These are phyloP conservation scores for Steatocranus sp. DNA, from an alignment of 2,797 vertebrate species.

Conservation along the genomic window DNA sequence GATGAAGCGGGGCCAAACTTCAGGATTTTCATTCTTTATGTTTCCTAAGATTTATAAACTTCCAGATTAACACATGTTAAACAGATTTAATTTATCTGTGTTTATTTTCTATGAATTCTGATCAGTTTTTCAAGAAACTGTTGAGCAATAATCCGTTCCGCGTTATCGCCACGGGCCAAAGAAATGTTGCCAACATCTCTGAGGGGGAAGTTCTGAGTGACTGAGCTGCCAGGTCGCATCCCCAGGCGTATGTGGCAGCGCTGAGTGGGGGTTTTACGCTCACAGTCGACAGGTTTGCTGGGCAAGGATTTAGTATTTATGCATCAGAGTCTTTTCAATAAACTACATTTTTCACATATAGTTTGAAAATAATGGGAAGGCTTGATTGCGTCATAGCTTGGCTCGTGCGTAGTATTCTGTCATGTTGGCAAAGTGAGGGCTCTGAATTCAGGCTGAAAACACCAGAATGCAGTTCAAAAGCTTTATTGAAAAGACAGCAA, in stretches of 20 bases:
- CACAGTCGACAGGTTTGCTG: background rate
- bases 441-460: background rate
- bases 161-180: background rate
- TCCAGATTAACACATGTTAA: background rate
- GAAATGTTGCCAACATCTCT: background rate
- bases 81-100: background rate
- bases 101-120: background rate
- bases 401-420: background rate
- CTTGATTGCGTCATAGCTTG: background rate
- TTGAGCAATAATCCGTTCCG: background rate
- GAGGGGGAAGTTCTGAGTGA: background rate
- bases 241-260: background rate
- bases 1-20: background rate
- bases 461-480: background rate
- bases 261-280: background rate
- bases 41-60: background rate
- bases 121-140: background rate
- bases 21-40: background rate
- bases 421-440: background rate
- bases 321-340: background rate
- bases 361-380: background rate
- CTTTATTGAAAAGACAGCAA: background rate
- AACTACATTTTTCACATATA: background rate
- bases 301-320: background rate
- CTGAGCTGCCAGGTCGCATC: background rate